These are phyloP conservation scores for Merops nubicus DNA, from an alignment of 2,113 vertebrate genomes.

Conservation along the genomic window DNA sequence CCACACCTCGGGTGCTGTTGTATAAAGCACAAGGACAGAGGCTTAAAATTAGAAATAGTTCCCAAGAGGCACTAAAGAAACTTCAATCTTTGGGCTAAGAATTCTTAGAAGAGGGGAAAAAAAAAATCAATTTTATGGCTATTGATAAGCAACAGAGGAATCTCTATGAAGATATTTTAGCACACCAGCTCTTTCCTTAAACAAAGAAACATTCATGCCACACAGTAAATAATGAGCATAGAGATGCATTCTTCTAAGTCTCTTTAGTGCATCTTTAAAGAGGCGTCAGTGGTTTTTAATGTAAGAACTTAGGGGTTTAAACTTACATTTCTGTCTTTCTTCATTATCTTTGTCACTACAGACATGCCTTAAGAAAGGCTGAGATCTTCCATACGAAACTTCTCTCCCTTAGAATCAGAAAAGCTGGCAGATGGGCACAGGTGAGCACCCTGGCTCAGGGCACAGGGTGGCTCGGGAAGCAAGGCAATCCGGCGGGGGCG, in stretches of 20 bases:
- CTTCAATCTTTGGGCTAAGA: neutral
- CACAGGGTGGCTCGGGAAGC: rapidly evolving
- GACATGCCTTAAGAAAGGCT: neutral
- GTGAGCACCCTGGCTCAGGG: neutral
- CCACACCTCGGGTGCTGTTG: neutral
- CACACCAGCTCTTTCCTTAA: neutral
- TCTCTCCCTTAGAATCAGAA: neutral
- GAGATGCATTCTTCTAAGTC: neutral
- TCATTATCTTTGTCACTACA: neutral
- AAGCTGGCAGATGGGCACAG: neutral
- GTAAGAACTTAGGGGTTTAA: neutral
- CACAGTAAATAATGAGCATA: neutral
- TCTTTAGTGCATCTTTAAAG: neutral
- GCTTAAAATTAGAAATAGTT: conserved; percentile 46
- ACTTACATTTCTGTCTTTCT: neutral
- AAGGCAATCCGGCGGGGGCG: neutral
- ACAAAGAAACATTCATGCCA: neutral
- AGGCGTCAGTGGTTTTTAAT: neutral
- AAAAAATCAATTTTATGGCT: neutral
- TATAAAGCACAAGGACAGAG: neutral
- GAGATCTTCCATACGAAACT: neutral
- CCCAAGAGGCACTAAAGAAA: neutral
- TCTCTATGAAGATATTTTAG: neutral
- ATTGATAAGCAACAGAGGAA: neutral
- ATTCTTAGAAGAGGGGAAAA: neutral